Percentiles rank a stretch among this genome's conserved stretches.
These are phyloP conservation scores for Lynx canadensis DNA, from an alignment of 2,113 vertebrate genomes.

Conservation along the genomic window DNA sequence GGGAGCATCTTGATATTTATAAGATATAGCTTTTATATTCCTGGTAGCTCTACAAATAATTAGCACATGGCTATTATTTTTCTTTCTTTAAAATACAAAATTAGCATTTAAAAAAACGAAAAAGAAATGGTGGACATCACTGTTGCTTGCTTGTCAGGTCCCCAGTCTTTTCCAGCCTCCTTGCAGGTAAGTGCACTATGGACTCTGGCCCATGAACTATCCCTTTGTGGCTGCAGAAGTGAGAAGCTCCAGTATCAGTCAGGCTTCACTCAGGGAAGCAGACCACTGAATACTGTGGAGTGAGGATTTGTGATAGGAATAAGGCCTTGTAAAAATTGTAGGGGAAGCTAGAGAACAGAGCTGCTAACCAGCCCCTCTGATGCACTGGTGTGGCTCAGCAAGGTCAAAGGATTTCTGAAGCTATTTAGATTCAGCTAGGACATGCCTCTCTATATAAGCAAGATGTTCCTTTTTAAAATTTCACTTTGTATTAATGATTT, in stretches of 20 bases:
- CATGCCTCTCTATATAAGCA: background rate
- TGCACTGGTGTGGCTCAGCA: background rate
- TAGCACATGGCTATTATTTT: background rate
- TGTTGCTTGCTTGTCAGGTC: background rate
- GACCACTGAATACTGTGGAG: background rate
- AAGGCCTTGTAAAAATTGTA: background rate
- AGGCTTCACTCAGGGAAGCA: background rate
- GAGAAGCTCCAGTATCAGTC: background rate
- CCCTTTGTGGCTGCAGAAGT: rapidly evolving
- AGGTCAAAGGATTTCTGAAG: background rate
- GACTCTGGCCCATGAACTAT: background rate
- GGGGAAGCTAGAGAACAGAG: background rate
- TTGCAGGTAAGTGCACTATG: background rate
- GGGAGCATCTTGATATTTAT: background rate
- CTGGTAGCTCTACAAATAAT: slow-evolving; percentile 19
- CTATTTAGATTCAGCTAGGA: background rate
- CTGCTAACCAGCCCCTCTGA: background rate
- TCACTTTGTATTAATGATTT: background rate
- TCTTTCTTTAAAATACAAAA: background rate
- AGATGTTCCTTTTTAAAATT: background rate
- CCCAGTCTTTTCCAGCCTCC: background rate
- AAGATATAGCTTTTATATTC: slow-evolving; percentile 20
- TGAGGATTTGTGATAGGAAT: background rate
- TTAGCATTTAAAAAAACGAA: background rate
- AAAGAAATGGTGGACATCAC: background rate